Evolutionary conservation across 1,140 invertebrate species (phyloP), one percentile per base, ranked within the genome.

Genomic region (Musca vetustissima): DNA sequence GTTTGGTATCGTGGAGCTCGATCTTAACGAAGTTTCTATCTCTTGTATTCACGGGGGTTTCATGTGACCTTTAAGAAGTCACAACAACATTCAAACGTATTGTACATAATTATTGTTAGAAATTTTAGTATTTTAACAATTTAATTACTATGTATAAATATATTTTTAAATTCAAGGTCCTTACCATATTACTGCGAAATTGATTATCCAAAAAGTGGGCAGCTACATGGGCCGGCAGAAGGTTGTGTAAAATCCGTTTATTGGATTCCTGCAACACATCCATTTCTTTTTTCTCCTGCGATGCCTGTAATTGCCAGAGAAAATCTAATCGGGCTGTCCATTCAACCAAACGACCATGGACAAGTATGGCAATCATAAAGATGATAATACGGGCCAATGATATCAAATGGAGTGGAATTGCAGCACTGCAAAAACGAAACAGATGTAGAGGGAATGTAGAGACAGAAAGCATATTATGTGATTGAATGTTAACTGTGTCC

Each of bases 231-330:
- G 92, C 89, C 7, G 96, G 96, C 48, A 98, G 85, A 71, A 98
- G 88, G 84, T 98, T 98, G 83, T 95, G 95, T 36, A 98, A 84
- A 75, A 98, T 96, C 72, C 93, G 85, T 78, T 90, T 89, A 82
- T 96, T 96, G 67, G 92, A 93, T 76, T 90, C 88, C 77, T 93
- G 93, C 68, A 96, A 83, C n/a, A 93, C 91, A 75, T 95, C 92
- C 91, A 96, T 95, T 82, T 96, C 94, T 69, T 90, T 85, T 83
- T 95, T 95, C 83, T 96, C 94, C 77, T 95, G 93, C 64, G 93
- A 88, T 6, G 93, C 92, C 84, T 93, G 88, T 73, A 91, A 86
- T 82, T 94, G 92, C 93, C 93, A 95, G 0, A 94, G 85, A 83
- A 94, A 94, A 84, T 95, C 93, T 17, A 96, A 84, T 22, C 94